Conservation (phyloP, 2,113 vertebrate genomes). For the Larimichthys polyactis region DNA sequence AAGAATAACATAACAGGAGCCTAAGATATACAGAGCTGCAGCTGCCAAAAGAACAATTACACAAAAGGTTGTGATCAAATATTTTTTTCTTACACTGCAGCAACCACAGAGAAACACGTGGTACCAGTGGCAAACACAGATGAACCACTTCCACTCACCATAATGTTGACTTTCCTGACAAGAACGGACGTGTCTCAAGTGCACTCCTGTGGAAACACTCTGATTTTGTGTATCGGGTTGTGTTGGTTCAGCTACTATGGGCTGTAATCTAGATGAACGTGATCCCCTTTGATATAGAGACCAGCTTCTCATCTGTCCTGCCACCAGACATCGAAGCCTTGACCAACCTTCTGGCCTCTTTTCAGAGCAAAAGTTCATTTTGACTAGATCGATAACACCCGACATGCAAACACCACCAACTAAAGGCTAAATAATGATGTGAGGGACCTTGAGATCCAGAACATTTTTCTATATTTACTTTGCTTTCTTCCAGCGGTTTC, state of each 20-base stretch:
- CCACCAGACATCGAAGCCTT: background rate
- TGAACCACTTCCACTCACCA: background rate
- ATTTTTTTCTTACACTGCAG: background rate
- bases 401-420: background rate
- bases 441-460: background rate
- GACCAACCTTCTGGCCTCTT: background rate
- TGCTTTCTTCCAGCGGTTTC: background rate
- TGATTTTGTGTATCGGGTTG: background rate
- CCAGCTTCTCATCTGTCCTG: constrained; percentile 28
- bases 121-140: background rate
- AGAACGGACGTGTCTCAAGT: background rate
- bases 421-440: background rate
- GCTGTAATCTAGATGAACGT: constrained; percentile 44
- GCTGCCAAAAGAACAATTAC: background rate
- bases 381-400: background rate
- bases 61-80: background rate
- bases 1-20: background rate
- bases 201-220: background rate
- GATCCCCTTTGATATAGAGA: constrained; percentile 37
- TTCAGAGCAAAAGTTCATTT: background rate
- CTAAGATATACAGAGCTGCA: background rate
- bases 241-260: background rate
- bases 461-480: background rate
- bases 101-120: background rate
- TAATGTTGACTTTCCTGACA: background rate